Evolutionary conservation across 1,140 invertebrate species (phyloP), one percentile per base, ranked within the genome.

Genomic region (Pseudomyrmex pallidus): DNA sequence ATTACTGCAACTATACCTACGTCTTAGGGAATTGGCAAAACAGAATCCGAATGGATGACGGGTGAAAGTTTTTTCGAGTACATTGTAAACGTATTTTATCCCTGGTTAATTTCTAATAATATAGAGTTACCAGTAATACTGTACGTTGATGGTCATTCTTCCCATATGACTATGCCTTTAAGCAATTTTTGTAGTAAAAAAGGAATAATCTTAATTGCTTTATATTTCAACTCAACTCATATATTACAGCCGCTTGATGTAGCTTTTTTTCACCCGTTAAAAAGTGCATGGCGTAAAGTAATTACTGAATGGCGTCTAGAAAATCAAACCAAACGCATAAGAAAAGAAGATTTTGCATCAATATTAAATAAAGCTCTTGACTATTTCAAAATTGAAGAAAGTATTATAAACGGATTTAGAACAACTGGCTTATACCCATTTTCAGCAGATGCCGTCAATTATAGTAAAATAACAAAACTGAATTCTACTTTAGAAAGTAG

Each of bases 41-140:
- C 90, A 20, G 90, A 93, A n/a, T 91, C 73, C 52, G 92, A 93
- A 3, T 94, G 93, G 93, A 94, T 93, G 93, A 93, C 72, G 61
- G 88, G 52, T 25, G 89, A 89, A 88, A 63, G 84, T n/a, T 94
- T 94, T 87, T 94, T 90, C 83, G 91, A 94, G 85, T 94, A 92
- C 83, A 82, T 93, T 20, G 82, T 87, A 22, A 91, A 94, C 85
- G 87, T 91, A n/a, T 94, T 94, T 87, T 12, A 92, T 77, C 92
- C 89, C 67, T 94, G 92, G 90, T 20, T 94, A 44, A 83, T 62
- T 72, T n/a, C 92, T 85, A 84, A 92, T 48, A 87, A 89, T 61
- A 91, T 93, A 22, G 56, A 66, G 85, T 73, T 72, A 52, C 91
- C 92, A 50, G 89, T 94, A 8, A 82, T 91, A 52, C 76, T 94